Conservation (phyloP, 2,113 vertebrate species). For the Eclectus roratus region DNA sequence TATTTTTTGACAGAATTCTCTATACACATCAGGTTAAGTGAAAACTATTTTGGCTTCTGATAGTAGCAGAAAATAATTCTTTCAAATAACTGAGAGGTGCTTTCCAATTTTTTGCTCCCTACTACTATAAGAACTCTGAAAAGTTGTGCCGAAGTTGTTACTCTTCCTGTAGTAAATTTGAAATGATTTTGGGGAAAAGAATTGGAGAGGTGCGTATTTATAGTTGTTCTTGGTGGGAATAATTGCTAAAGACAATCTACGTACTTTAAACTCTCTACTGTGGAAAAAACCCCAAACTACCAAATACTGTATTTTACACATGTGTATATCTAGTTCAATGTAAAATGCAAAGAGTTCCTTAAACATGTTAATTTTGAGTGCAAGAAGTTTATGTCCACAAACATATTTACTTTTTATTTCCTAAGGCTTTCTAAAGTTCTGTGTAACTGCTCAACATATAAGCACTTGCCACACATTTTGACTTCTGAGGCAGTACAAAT, state of each 20-base stretch:
- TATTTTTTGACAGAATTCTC: neutral
- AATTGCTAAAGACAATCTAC: neutral
- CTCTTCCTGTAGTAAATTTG: neutral
- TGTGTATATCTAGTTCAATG: neutral
- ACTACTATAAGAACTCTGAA: neutral
- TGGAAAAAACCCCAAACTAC: neutral
- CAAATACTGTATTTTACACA: neutral
- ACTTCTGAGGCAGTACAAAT: neutral
- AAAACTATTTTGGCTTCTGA: neutral
- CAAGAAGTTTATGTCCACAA: neutral
- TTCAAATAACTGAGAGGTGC: neutral
- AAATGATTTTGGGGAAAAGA: neutral
- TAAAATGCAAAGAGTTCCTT: neutral
- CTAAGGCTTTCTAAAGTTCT: neutral
- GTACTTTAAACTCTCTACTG: neutral
- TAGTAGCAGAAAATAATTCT: neutral
- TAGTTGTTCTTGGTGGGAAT: neutral
- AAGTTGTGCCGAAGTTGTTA: neutral
- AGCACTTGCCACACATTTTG: neutral
- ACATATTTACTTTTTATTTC: neutral
- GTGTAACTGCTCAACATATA: neutral
- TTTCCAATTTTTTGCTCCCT: neutral
- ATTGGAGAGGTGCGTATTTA: neutral
- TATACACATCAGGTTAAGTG: neutral
- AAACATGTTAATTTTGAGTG: neutral